A percentile compares a stretch with the other conserved stretches of the same genome.
Conservation (phyloP, 1,140 invertebrate species). For the Ostrea denselamellosa region DNA sequence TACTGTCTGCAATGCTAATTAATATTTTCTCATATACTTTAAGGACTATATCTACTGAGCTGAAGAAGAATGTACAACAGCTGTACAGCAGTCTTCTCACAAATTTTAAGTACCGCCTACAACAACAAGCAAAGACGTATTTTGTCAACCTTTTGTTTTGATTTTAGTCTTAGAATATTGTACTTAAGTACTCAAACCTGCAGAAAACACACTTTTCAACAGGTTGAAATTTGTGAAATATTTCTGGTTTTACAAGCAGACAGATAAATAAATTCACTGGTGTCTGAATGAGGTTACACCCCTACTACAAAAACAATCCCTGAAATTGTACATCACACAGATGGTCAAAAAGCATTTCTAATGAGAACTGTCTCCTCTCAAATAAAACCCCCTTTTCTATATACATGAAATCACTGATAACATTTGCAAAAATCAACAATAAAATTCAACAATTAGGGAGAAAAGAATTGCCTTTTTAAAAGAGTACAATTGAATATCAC, state of each 20-base stretch:
- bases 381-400: neutral
- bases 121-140: no score
- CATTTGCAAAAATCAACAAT: slow-evolving; percentile 38
- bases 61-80: no score
- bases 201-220: neutral
- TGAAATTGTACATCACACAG: slow-evolving; percentile 15
- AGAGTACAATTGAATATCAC: neutral
- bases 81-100: no score
- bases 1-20: no score
- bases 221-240: neutral
- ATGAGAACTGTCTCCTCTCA: neutral
- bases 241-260: neutral
- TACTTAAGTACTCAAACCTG: neutral
- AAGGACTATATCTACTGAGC: no score
- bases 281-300: slow-evolving; percentile 17
- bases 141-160: no score
- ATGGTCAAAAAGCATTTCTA: neutral
- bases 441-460: neutral
- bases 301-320: slow-evolving; percentile 17
- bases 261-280: neutral
- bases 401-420: slow-evolving; percentile 7
- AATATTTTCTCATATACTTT: no score
- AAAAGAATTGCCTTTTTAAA: slow-evolving; percentile 8
- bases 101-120: no score
- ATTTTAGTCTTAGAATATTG: neutral